Evolutionary conservation across 2,888 invertebrate genomes (phyloP).

Genomic region (Mayetiola destructor): DNA sequence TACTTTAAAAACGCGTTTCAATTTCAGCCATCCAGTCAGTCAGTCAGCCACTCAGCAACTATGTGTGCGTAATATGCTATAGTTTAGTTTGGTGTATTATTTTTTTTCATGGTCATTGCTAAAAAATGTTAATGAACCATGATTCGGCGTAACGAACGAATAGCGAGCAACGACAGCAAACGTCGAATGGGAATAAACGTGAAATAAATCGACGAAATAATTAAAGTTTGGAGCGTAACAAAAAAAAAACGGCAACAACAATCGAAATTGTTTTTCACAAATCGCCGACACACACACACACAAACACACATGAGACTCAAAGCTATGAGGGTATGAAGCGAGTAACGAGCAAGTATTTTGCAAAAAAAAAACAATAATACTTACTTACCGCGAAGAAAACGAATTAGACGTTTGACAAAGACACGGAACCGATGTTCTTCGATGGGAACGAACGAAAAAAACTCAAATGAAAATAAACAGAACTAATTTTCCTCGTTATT

Average conservation of each 20-base stretch:
- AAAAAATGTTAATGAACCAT: constrained; percentile 12
- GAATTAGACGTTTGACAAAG: constrained; percentile 11
- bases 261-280: constrained; percentile 1
- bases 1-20: too few relatives aligned
- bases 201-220: constrained; percentile 8
- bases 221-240: constrained; percentile 7
- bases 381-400: not conserved
- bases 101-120: constrained; percentile 11
- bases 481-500: constrained; percentile 4
- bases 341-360: not conserved
- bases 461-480: not conserved
- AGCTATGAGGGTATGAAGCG: too few relatives aligned
- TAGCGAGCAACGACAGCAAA: constrained; percentile 3
- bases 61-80: not conserved
- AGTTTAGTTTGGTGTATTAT: too few relatives aligned
- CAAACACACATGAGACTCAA: too few relatives aligned
- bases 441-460: not conserved
- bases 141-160: constrained; percentile 9
- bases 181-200: not conserved
- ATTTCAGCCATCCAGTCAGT: too few relatives aligned
- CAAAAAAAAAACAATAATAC: not conserved
- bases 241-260: not conserved
- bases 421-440: too few relatives aligned
- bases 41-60: too few relatives aligned
- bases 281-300: too few relatives aligned